Evolutionary conservation across 37 sponge, comb jelly and placozoan genomes (phyloP), one percentile per base, ranked within the genome.

Genomic region (Chondrilla cf. caribensis): DNA sequence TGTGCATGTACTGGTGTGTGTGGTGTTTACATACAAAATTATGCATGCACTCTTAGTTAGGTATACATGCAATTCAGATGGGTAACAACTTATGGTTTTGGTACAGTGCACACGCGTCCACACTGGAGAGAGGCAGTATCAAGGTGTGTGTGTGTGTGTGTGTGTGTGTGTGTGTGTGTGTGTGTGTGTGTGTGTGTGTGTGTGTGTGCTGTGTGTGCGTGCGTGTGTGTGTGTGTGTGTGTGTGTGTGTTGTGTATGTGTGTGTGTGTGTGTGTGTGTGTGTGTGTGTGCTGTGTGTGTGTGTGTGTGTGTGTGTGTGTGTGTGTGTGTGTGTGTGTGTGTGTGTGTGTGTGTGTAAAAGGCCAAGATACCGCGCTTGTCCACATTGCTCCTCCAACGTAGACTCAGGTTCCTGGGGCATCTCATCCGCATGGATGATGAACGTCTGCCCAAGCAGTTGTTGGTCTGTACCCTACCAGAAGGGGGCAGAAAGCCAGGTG

Each of bases 1-100:
- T 70, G 72, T 70, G 72, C 31, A 37, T 70, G 72, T 70, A 37
- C 31, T 31, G 24, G 72, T 70, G 72, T 70, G 72, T 70, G 72
- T 47, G 6, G 51, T 11, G 51, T 47, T 11, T 47, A 11, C 51
- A 47, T 47, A 11, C n/a, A n/a, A n/a, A n/a, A n/a, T n/a, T n/a
- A n/a, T n/a, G n/a, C n/a, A 17, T 54, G 57, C 17, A 54, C 57
- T 17, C 9, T 47, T 47, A 11, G 51, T 47, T 47, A 11, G 11
- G 9, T 47, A 47, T 47, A 11, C 51, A 14, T 47, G 51, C 51
- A 47, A 11, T 47, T 54, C 17, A 17, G 57, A 11, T n/a, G n/a
- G n/a, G n/a, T n/a, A n/a, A n/a, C n/a, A n/a, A n/a, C n/a, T n/a
- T n/a, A n/a, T n/a, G n/a, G n/a, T n/a, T n/a, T n/a, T n/a, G n/a